These are phyloP conservation scores for Ctenodactylus gundi DNA, from an alignment of 2,113 vertebrate genomes.

Conservation along the genomic window DNA sequence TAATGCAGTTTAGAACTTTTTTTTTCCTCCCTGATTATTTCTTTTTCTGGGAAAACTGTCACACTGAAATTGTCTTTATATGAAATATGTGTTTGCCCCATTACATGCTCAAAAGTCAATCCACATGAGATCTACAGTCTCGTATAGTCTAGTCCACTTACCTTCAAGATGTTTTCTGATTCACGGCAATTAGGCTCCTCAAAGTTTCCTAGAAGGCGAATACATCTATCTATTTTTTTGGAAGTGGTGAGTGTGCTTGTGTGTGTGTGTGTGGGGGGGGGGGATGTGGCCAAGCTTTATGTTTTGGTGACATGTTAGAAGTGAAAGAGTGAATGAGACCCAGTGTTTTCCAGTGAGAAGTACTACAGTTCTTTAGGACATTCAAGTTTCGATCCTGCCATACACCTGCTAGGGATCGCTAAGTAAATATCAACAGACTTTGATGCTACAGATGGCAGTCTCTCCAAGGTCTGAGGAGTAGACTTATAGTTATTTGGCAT, in stretches of 20 bases:
- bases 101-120: not conserved
- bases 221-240: not conserved
- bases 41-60: not conserved
- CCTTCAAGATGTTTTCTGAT: not conserved
- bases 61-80: not conserved
- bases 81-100: not conserved
- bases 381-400: not conserved
- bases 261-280: not conserved
- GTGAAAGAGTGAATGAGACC: not conserved
- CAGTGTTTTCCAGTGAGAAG: not conserved
- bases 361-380: not conserved
- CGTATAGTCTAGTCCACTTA: not conserved
- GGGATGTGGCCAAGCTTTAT: not conserved
- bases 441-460: not conserved
- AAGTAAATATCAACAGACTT: conserved; percentile 22
- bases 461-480: not conserved
- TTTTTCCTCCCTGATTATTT: conserved; percentile 27
- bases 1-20: not conserved
- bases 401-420: not conserved
- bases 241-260: not conserved
- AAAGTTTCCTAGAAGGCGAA: not conserved
- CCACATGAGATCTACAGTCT: not conserved
- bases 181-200: not conserved
- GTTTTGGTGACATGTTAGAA: conserved; percentile 6
- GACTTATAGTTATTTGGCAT: not conserved